phyloP scores from a whole-genome alignment of 2,113 vertebrate genomes.

The Chaetodon auriga region DNA sequence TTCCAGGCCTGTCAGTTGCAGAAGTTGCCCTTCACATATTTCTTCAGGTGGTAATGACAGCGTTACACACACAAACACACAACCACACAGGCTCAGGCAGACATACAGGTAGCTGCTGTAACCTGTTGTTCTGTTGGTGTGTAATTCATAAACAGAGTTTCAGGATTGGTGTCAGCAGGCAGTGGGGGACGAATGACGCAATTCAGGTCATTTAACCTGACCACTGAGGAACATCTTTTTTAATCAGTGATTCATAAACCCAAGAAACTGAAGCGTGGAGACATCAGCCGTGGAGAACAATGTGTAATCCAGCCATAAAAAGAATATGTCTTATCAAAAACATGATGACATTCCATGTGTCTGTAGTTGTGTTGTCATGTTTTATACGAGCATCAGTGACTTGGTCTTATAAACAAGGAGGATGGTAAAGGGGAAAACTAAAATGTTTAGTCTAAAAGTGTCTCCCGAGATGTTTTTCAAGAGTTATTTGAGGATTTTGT shows the following conservation, averaged over 20 bases:
- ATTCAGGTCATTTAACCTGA: not conserved
- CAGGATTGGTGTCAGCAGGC: not conserved
- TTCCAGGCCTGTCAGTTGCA: constrained; percentile 11
- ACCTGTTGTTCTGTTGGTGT: not conserved
- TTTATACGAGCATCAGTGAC: not conserved
- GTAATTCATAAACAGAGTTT: not conserved
- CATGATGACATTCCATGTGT: not conserved
- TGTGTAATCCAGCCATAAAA: not conserved
- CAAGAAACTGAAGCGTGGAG: not conserved
- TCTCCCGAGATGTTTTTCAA: not conserved
- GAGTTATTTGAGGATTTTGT: not conserved
- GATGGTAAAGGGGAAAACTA: not conserved
- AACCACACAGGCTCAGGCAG: not conserved
- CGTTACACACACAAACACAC: constrained; percentile 6
- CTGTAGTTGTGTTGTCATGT: not conserved
- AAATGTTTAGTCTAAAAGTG: not conserved
- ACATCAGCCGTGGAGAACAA: not conserved
- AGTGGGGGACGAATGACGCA: not conserved
- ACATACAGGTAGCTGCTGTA: not conserved
- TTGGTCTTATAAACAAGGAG: not conserved
- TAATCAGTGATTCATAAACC: constrained; percentile 48
- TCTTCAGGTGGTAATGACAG: constrained; percentile 28
- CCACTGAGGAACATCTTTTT: not conserved
- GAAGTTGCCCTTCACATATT: not conserved
- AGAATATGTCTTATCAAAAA: not conserved